phyloP scores from a whole-genome alignment of 1,140 invertebrate species.

The Bombus haemorrhoidalis region DNA sequence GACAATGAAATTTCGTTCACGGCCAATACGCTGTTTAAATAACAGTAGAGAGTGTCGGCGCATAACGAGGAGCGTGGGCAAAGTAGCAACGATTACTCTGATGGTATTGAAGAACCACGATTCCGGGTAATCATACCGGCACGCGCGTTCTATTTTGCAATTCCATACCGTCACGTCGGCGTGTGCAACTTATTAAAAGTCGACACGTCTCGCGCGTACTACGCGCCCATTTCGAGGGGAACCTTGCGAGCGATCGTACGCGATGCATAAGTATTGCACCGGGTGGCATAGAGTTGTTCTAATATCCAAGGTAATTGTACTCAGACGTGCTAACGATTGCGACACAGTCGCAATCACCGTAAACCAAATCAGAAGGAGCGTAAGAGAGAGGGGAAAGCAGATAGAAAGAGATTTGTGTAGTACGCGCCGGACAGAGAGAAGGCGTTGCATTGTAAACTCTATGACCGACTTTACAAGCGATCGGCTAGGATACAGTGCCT shows the following conservation, averaged over 20 bases:
- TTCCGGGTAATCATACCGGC: conserved; percentile 58
- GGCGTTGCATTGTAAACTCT: conserved; percentile 51
- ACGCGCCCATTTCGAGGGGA: conserved; percentile 48
- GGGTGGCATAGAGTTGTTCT: conserved; percentile 47
- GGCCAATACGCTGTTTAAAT: not conserved
- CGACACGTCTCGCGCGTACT: conserved; percentile 42
- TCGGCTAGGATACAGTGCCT: conserved; percentile 48
- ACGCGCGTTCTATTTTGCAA: conserved; percentile 65
- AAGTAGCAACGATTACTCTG: conserved; percentile 32
- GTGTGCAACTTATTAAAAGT: conserved; percentile 49
- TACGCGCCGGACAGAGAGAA: conserved; percentile 30
- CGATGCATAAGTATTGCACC: conserved; percentile 56
- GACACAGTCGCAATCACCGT: conserved; percentile 61
- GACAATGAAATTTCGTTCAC: conserved; percentile 44
- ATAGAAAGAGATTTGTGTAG: conserved; percentile 1
- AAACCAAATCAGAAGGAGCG: conserved; percentile 48
- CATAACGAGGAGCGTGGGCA: not conserved
- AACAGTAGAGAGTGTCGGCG: not conserved
- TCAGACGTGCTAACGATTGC: conserved; percentile 64
- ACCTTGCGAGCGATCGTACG: conserved; percentile 56
- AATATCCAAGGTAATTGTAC: conserved; percentile 68
- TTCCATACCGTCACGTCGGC: conserved; percentile 38
- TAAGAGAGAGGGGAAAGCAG: not conserved
- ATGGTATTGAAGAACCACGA: conserved; percentile 54
- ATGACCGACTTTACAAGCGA: conserved; percentile 56